These are phyloP conservation scores for Thereuonema tuberculata DNA, from an alignment of 1,140 invertebrate species.

Conservation along the genomic window DNA sequence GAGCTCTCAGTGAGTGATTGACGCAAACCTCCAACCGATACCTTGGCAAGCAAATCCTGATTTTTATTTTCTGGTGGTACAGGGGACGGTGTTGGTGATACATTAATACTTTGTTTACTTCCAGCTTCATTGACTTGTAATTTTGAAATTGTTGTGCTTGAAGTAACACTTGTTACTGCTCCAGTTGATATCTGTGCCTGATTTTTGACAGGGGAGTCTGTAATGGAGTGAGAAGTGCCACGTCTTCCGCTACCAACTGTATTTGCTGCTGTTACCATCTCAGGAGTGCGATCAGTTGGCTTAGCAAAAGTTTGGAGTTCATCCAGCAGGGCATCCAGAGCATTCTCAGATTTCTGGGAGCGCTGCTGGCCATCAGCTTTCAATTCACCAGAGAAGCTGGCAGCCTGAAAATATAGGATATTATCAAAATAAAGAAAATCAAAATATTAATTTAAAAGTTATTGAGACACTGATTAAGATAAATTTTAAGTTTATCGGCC, in stretches of 20 bases:
- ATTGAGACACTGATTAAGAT: too few relatives aligned
- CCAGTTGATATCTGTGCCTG: conserved; percentile 8
- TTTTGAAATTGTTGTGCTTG: conserved; percentile 13
- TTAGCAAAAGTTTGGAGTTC: conserved; percentile 63
- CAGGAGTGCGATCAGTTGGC: conserved; percentile 1
- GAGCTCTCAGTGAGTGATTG: background rate
- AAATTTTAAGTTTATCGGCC: too few relatives aligned
- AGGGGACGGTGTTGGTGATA: conserved; percentile 14
- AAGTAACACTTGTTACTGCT: conserved; percentile 3
- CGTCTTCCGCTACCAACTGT: conserved; percentile 7
- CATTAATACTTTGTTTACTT: conserved; percentile 3
- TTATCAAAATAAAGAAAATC: too few relatives aligned
- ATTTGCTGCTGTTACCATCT: background rate
- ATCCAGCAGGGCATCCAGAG: conserved; percentile 87
- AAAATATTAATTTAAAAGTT: background rate
- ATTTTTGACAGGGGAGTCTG: conserved; percentile 23
- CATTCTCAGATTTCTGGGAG: conserved; percentile 63
- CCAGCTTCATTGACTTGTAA: conserved; percentile 16
- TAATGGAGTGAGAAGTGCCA: conserved; percentile 25
- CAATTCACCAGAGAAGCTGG: conserved; percentile 11
- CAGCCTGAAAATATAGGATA: conserved; percentile 3
- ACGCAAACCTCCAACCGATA: conserved; percentile 1
- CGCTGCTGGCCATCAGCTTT: conserved; percentile 27
- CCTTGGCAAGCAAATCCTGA: conserved; percentile 7
- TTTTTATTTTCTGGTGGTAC: conserved; percentile 9